phyloP scores from a whole-genome alignment of 2,113 vertebrate genomes.

The Oryctolagus cuniculus region mOryCun1.1 NC_091440.1:82046501-82047000 shows the following conservation, averaged over 20 bases:
- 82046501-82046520: too few species aligned
- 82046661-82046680: background rate
- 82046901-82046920: constrained; percentile 96
- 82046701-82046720: constrained; percentile 91
- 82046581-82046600: background rate
- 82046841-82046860: constrained; percentile 94
- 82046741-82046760: constrained; percentile 95
- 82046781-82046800: constrained; percentile 91
- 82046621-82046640: constrained; percentile 4
- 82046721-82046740: constrained; percentile 94
- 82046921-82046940: constrained; percentile 62
- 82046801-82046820: constrained; percentile 94
- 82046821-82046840: constrained; percentile 93
- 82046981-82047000: background rate
- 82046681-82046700: background rate
- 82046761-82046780: constrained; percentile 96
- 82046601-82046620: background rate
- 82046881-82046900: constrained; percentile 99
- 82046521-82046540: background rate
- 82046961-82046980: background rate
- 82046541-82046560: constrained; percentile 31
- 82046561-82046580: background rate
- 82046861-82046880: constrained; percentile 96
- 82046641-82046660: background rate
- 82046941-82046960: background rate